Base-by-base conservation (phyloP, 2,113 vertebrate species). In the Irena cyanogastra region DNA sequence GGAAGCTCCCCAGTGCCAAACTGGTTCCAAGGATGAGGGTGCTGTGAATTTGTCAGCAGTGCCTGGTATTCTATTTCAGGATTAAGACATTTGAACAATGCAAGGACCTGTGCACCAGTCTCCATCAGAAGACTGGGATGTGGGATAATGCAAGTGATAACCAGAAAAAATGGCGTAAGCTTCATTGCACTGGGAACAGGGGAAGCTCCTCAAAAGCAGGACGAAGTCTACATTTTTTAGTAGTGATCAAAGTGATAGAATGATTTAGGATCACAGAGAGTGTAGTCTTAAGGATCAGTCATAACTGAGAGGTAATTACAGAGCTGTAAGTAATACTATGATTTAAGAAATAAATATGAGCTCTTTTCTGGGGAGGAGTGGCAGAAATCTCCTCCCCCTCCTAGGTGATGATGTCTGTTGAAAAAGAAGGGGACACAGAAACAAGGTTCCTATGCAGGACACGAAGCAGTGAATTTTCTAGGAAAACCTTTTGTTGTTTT, bases 81-180 rank as follows among this genome's bases (percentile, higher is more conserved):
- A 49, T 3, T 16, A 18, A 69, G 16, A 6, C 10, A 33, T 9
- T 37, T 41, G 27, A 2, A 3, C 42, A 59, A 16, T 45, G 16
- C 11, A 57, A 49, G 7, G 9, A 31, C 22, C 20, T 33, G 13
- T 74, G 31, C 0, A 0, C 42, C 52, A 50, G 33, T 63, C 47
- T 71, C 31, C 37, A 37, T 28, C 37, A 61, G 27, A 83, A 64
- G 12, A 44, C 35, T 24, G 54, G 45, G 39, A 69, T 1, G 5
- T 37, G 44, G 24, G 23, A 59, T 61, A 28, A 41, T 53, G 28
- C 21, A 56, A 45, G n/a, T 28, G 39, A 47, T 30, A 20, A 3
- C 8, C 10, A 57, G 39, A 63, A 39, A 26, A 90, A 91, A 74
- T 23, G 6, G 6, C 65, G 6, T 19, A 44, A 41, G 18, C 21